Percentiles rank a stretch among this genome's conserved stretches.
phyloP scores from a whole-genome alignment of 2,113 vertebrate genomes.

The Delphinus delphis region DNA sequence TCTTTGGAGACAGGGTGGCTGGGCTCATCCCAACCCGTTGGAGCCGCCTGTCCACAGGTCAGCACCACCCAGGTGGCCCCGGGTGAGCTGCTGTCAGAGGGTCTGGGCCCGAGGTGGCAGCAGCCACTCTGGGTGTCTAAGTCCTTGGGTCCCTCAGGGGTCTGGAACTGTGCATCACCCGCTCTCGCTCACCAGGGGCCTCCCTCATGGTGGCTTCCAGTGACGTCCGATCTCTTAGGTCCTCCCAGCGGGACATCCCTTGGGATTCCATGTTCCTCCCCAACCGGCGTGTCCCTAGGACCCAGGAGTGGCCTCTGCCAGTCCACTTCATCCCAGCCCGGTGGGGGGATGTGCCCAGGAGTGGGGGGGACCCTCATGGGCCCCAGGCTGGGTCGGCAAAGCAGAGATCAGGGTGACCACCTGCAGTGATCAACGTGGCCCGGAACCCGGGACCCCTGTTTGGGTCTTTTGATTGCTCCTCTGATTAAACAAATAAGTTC shows the following conservation, averaged over 20 bases:
- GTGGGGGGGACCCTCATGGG: rapidly evolving
- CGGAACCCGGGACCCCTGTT: not conserved
- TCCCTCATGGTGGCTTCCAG: not conserved
- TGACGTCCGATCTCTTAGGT: too few relatives aligned
- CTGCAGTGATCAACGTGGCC: too few relatives aligned
- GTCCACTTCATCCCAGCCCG: not conserved
- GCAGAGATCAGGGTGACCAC: not conserved
- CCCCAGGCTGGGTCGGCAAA: not conserved
- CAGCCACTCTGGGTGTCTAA: not conserved
- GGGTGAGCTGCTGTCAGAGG: not conserved
- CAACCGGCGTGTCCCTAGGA: not conserved
- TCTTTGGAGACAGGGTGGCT: not conserved
- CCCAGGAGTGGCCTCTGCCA: not conserved
- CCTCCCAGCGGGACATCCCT: not conserved
- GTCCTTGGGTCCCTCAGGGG: not conserved
- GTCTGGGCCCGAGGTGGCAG: not conserved
- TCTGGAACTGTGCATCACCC: rapidly evolving
- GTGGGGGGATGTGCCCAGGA: not conserved
- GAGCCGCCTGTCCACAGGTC: not conserved
- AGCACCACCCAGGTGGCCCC: rapidly evolving
- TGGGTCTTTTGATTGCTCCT: not conserved
- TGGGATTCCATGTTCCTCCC: not conserved
- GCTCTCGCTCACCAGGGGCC: not conserved
- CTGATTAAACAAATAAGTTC: not conserved
- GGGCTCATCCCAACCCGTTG: not conserved